A percentile compares a stretch with the other conserved stretches of the same genome.
phyloP scores from a whole-genome alignment of 2,113 vertebrate species.

The Pogona vitticeps region DNA sequence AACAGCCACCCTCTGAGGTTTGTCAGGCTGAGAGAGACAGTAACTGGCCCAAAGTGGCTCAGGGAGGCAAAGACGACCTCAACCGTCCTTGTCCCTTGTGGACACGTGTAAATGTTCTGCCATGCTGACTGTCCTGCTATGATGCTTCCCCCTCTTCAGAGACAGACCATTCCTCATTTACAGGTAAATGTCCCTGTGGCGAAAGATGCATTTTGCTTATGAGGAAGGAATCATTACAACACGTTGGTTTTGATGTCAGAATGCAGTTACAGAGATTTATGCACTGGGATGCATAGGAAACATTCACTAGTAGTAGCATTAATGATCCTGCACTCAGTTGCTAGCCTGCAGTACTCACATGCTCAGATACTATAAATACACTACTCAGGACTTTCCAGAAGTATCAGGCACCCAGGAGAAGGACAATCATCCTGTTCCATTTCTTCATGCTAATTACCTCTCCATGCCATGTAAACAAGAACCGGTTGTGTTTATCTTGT shows the following conservation, averaged over 20 bases:
- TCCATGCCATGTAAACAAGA: neutral
- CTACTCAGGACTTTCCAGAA: neutral
- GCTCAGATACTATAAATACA: neutral
- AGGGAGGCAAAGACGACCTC: no score
- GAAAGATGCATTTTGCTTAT: neutral
- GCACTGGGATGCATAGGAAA: neutral
- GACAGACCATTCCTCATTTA: neutral
- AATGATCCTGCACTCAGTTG: neutral
- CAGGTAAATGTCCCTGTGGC: neutral
- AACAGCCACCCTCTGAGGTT: neutral
- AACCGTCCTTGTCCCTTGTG: no score
- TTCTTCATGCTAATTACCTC: neutral
- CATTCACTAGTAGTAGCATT: no score
- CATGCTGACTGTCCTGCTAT: neutral
- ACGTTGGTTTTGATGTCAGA: neutral
- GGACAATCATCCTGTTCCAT: neutral
- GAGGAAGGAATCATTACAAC: neutral
- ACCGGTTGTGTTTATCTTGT: neutral
- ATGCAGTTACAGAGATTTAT: neutral
- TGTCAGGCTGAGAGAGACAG: neutral
- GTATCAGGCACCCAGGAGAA: neutral
- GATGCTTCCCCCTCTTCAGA: neutral
- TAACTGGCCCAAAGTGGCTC: neutral
- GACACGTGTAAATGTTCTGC: no score
- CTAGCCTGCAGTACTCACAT: neutral